Base-by-base conservation (phyloP, 1,140 invertebrate species). In the Conus betulinus region DNA sequence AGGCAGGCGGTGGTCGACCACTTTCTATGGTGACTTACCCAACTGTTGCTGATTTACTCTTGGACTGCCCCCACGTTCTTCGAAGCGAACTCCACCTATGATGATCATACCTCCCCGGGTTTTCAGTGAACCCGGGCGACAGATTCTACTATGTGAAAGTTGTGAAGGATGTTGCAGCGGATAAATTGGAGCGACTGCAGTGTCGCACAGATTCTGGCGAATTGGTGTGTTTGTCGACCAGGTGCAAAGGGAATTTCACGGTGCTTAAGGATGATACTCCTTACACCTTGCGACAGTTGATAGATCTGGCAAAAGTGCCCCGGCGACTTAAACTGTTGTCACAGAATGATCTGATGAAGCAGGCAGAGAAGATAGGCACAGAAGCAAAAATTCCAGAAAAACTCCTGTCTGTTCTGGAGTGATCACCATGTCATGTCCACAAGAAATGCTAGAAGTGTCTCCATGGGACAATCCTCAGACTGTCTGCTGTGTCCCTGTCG, bases 41-140 rank as follows among this genome's bases (percentile, higher is more conserved):
- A 79, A 88, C 90, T 39, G 84, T 91, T 10, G 78, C 85, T 52
- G 90, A 91, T 67, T 84, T 91, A 25, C 67, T 91, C n/a, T 20
- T 89, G 81, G 90, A 91, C 63, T 89, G 90, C 63, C 90, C 90
- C 90, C 20, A 91, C 90, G 11, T 88, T 87, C 51, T 91, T 91
- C 79, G 89, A 90, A 60, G 90, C 90, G 8, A 91, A 88, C 13
- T 39, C 88, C 13, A 78, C 86, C 78, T 91, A 89, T 84, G 90
- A 91, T 25, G 89, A 91, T 27, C 90, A 5, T 91, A 91, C 82
- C 71, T 91, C 13, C 90, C 90, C 74, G 89, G 89, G 7, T 84
- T 89, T 87, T 91, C 90, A 27, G 79, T 91, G 23, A 90, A 87
- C 23, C 57, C 82, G 20, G 90, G 90, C 13, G 90, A 91, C 78